phyloP scores from a whole-genome alignment of 2,797 vertebrate genomes.

The Takifugu rubripes region DNA sequence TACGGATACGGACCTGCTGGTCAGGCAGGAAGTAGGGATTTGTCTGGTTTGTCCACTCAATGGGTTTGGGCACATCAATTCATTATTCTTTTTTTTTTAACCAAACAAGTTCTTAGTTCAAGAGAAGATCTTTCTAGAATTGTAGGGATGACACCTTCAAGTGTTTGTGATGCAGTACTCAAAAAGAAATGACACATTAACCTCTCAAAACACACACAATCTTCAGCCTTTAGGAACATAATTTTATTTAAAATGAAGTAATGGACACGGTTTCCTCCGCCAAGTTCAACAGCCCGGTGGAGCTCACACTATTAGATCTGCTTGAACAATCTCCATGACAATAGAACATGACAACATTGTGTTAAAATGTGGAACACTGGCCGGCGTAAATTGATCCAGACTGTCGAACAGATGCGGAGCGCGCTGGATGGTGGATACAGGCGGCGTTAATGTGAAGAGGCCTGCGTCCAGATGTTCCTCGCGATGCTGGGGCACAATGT shows the following conservation, averaged over 20 bases:
- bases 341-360: slow-evolving; percentile 17
- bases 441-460: slow-evolving; percentile 35
- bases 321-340: slow-evolving; percentile 12
- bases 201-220: too few relatives aligned
- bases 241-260: too few relatives aligned
- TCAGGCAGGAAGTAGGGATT: slow-evolving; percentile 21
- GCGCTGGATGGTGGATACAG: slow-evolving; percentile 26
- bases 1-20: slow-evolving; percentile 26
- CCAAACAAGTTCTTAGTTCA: too few relatives aligned
- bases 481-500: slow-evolving; percentile 22
- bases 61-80: neutral
- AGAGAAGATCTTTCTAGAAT: too few relatives aligned
- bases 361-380: slow-evolving; percentile 21
- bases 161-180: too few relatives aligned
- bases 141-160: too few relatives aligned
- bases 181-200: too few relatives aligned
- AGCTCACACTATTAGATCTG: neutral
- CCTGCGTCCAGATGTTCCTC: slow-evolving; percentile 46
- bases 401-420: slow-evolving; percentile 43
- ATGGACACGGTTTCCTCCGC: too few relatives aligned
- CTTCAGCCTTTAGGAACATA: too few relatives aligned
- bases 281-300: too few relatives aligned
- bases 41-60: slow-evolving; percentile 5
- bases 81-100: too few relatives aligned
- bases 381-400: slow-evolving; percentile 32